These are phyloP conservation scores for Megathymus violae DNA, from an alignment of 1,140 invertebrate genomes.

Conservation along the genomic window DNA sequence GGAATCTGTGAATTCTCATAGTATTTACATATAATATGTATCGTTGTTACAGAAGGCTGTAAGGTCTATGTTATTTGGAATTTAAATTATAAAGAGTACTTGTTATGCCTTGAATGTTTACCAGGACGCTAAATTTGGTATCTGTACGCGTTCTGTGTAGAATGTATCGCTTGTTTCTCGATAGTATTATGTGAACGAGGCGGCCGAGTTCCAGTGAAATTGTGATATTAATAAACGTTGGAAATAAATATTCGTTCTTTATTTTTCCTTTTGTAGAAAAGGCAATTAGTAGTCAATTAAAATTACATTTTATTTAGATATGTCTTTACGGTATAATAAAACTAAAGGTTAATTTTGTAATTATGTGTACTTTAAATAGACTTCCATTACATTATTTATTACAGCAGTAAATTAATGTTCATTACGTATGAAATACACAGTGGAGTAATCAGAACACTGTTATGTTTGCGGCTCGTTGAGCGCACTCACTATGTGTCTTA, in stretches of 20 bases:
- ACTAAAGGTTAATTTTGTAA: no score
- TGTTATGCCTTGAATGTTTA: constrained; percentile 38
- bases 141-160: constrained; percentile 46
- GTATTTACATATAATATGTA: constrained; percentile 43
- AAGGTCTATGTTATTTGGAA: constrained; percentile 33
- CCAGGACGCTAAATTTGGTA: constrained; percentile 36
- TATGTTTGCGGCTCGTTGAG: constrained; percentile 23
- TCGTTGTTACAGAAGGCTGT: constrained; percentile 26
- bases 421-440: constrained; percentile 30
- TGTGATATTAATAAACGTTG: constrained; percentile 83
- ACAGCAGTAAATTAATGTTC: constrained; percentile 25
- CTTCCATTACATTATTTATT: constrained; percentile 29
- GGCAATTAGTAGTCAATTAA: neutral
- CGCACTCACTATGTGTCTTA: constrained; percentile 27
- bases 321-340: no score
- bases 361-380: neutral
- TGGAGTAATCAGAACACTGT: constrained; percentile 28
- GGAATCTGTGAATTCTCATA: constrained; percentile 56
- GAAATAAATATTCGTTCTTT: constrained; percentile 34
- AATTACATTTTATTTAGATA: no score
- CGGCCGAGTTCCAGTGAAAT: constrained; percentile 73
- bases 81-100: constrained; percentile 47
- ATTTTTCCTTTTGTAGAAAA: constrained; percentile 28
- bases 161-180: constrained; percentile 56
- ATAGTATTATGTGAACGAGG: constrained; percentile 56